Base-by-base conservation (phyloP, 2,888 invertebrate species). In the Chesias legatella region DNA sequence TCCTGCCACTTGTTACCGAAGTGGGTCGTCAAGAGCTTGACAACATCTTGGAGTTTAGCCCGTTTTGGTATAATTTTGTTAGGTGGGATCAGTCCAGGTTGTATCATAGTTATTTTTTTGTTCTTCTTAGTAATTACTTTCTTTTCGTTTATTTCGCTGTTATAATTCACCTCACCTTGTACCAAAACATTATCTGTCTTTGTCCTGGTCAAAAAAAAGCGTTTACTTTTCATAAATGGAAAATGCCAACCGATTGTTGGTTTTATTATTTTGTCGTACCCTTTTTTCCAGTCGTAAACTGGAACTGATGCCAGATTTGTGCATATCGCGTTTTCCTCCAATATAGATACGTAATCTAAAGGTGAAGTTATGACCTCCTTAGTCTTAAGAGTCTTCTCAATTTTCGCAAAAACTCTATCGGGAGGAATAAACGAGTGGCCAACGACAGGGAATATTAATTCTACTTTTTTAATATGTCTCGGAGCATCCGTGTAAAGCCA, bases 271-370 rank as follows among this genome's bases (percentile, higher is more conserved):
- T 9, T 25, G n/a, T n/a, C n/a, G n/a, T n/a, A n/a, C n/a, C n/a
- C 21, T 30, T 22, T 45, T 36, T 48, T 51, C 53, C 53, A 51
- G 22, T 53, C 40, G 27, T 22, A 48, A n/a, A 53, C 48, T 8
- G 33, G 37, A 23, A 45, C 38, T 6, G 36, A 28, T 39, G 43
- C 9, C 7, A 52, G 33, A 21, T 30, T 32, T 21, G 17, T 35
- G 33, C 13, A 13, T 9, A 24, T 35, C 6, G 28, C 47, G 23
- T 52, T 27, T 35, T 52, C 37, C 38, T 42, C n/a, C 21, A 52
- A 21, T 7, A 48, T 35, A 17, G 13, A 23, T 6, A 31, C 24
- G 25, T 48, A 44, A 31, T 44, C 48, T 6, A 34, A 21, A 22
- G 44, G 41, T 27, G 35, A 44, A 24, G 20, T 33, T 27, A 48